These are phyloP conservation scores for Fistularia tabacaria DNA, from an alignment of 2,797 vertebrate species.

Conservation along the genomic window DNA sequence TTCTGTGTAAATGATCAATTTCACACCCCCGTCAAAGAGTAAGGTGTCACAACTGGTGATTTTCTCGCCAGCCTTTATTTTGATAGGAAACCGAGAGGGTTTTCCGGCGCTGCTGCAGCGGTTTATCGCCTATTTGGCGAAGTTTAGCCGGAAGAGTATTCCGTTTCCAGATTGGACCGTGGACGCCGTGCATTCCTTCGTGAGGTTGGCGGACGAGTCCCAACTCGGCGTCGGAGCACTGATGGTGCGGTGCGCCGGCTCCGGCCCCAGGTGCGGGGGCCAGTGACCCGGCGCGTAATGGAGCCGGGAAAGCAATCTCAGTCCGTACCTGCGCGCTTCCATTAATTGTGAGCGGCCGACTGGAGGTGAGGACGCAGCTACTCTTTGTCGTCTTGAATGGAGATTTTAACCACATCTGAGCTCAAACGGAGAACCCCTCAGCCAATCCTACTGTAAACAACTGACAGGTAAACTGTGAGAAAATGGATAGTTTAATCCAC, in stretches of 20 bases:
- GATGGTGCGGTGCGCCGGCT: neutral
- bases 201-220: constrained; percentile 42
- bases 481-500: too few relatives aligned
- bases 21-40: too few relatives aligned
- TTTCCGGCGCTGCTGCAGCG: constrained; percentile 32
- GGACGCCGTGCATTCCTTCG: constrained; percentile 45
- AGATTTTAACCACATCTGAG: too few relatives aligned
- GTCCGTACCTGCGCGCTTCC: constrained; percentile 19
- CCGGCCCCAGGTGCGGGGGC: constrained; percentile 21
- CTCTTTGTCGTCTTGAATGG: too few relatives aligned
- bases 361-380: constrained; percentile 33
- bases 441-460: too few relatives aligned
- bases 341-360: constrained; percentile 34
- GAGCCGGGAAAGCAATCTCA: constrained; percentile 19
- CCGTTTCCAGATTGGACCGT: constrained; percentile 18
- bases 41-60: too few relatives aligned
- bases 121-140: constrained; percentile 12
- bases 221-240: constrained; percentile 4
- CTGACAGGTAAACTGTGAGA: too few relatives aligned
- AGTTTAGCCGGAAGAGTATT: constrained; percentile 45
- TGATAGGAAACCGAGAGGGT: accelerated
- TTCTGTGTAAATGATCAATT: too few relatives aligned
- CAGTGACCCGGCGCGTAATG: constrained; percentile 29
- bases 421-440: too few relatives aligned
- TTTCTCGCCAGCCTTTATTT: constrained; percentile 35